Base-by-base conservation (phyloP, 64 coral and sea anemone genomes). In the Astreopora myriophthalma region DNA sequence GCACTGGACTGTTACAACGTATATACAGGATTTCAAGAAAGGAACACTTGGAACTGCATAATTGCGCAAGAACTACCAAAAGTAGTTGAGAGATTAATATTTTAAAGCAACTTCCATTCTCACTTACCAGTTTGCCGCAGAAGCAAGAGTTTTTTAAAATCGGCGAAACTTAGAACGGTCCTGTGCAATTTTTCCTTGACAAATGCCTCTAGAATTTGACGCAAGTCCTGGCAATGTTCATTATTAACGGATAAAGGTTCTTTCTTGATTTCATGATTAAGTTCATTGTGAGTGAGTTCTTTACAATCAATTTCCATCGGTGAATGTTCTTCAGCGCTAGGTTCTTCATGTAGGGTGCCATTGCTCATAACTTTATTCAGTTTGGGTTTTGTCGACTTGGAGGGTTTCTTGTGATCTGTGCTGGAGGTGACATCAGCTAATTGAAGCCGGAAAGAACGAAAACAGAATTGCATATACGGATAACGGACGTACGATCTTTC, bases 81-180 rank as follows among this genome's bases (percentile, higher is more conserved):
- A n/a, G n/a, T n/a, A n/a, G n/a, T n/a, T n/a, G n/a, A n/a, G n/a
- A n/a, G n/a, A n/a, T n/a, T n/a, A n/a, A n/a, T n/a, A n/a, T n/a
- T n/a, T n/a, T n/a, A n/a, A n/a, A n/a, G n/a, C n/a, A n/a, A n/a
- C n/a, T n/a, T n/a, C 6, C n/a, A 39, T 19, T 33, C 36, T n/a
- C 13, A 89, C 91, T 93, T 40, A 97, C 95, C 95, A 69, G 95
- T 97, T 87, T 94, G 95, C 75, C 76, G 76, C 1, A 97, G 75
- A 55, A 97, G 70, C 66, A 97, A 91, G 9, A 97, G 84, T 20
- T 69, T 94, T 94, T 97, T 97, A 61, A 94, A 97, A 55, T 97
- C 95, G 19, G 91, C 90, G 90, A 97, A 94, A 86, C 92, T 97
- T 61, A 97, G 76, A 36, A 97, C 92, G 38, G 95, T 97, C 34